Percentiles rank a stretch among this genome's conserved stretches.
phyloP scores from a whole-genome alignment of 2,113 vertebrate species.

The Cebus imitator region DNA sequence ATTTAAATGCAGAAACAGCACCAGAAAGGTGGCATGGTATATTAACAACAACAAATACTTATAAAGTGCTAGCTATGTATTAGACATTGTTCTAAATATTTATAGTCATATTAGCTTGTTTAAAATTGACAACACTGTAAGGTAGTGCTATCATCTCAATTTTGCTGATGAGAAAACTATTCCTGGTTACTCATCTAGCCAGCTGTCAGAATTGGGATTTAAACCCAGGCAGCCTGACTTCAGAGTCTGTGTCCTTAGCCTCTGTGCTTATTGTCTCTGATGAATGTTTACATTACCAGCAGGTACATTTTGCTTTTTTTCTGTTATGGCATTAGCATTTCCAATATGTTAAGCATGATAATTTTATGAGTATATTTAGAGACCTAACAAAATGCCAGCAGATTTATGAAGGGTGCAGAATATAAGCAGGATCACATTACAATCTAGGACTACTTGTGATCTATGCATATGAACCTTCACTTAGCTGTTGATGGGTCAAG shows the following conservation, averaged over 20 bases:
- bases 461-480: not conserved
- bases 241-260: not conserved
- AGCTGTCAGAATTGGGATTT: not conserved
- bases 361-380: not conserved
- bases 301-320: not conserved
- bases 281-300: not conserved
- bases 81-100: not conserved
- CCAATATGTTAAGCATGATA: not conserved
- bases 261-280: not conserved
- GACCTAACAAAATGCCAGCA: not conserved
- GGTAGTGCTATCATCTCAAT: not conserved
- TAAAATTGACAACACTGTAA: not conserved
- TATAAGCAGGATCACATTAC: not conserved
- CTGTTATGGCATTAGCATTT: conserved; percentile 12
- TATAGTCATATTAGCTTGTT: not conserved
- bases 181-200: not conserved
- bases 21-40: not conserved
- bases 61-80: not conserved
- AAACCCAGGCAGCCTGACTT: not conserved
- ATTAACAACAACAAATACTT: not conserved
- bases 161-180: conserved; percentile 20
- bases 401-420: not conserved
- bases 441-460: not conserved
- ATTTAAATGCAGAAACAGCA: not conserved
- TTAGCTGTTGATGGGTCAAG: not conserved